These are phyloP conservation scores for Stenoptilia bipunctidactyla DNA, from an alignment of 2,888 invertebrate species.

Conservation along the genomic window DNA sequence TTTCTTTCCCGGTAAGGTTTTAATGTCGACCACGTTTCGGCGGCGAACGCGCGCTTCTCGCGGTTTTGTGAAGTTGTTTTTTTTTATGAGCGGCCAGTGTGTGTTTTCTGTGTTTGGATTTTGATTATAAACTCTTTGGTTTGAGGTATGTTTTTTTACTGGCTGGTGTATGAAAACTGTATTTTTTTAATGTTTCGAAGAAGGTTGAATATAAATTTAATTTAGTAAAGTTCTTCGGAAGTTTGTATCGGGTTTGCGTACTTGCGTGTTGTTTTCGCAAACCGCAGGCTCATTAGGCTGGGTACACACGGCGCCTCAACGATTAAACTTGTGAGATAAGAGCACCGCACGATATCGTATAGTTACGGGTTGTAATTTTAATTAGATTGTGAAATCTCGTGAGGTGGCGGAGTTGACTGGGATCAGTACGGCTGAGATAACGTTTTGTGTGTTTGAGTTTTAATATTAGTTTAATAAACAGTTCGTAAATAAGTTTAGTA, in stretches of 20 bases:
- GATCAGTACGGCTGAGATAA: too few species aligned
- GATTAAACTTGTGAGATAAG: slow-evolving; percentile 55
- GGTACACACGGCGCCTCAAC: slow-evolving; percentile 53
- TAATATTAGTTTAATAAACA: too few species aligned
- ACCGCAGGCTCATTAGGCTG: slow-evolving; percentile 66
- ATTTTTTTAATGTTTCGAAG: background rate
- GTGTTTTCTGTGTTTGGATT: slow-evolving; percentile 14
- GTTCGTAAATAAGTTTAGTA: too few species aligned
- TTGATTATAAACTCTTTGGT: background rate
- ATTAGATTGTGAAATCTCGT: background rate
- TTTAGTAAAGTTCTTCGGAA: background rate
- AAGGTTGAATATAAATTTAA: background rate
- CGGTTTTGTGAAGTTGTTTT: slow-evolving; percentile 44
- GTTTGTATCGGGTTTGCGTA: slow-evolving; percentile 1
- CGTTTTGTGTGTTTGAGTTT: too few species aligned
- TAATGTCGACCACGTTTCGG: slow-evolving; percentile 71
- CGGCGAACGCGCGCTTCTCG: slow-evolving; percentile 66
- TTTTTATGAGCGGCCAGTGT: too few species aligned
- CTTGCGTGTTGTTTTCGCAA: slow-evolving; percentile 38
- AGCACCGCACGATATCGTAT: slow-evolving; percentile 17
- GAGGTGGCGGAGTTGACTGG: too few species aligned
- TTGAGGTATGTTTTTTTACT: slow-evolving; percentile 2
- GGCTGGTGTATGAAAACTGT: too few species aligned
- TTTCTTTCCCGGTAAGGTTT: slow-evolving; percentile 71
- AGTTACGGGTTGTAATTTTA: background rate